Percentiles rank a stretch among this genome's conserved stretches.
Evolutionary conservation across 2,113 vertebrate genomes (phyloP).

Genomic region (Mellivora capensis): DNA sequence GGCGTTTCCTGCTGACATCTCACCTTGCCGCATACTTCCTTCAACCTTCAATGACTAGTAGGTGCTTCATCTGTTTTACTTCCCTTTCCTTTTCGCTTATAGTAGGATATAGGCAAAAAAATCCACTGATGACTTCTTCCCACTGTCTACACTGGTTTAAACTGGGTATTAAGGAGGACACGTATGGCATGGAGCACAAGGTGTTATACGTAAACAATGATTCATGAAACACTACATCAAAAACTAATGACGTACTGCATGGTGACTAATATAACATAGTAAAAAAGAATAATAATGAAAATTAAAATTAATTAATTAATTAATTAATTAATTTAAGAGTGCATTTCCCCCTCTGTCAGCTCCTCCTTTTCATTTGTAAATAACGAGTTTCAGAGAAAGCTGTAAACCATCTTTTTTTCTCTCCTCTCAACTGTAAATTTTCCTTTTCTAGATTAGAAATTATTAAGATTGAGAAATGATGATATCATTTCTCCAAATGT

Average conservation of each 20-base stretch:
- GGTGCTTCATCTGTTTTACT: not conserved
- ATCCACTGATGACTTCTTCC: not conserved
- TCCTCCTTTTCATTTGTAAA: not conserved
- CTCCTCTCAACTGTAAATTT: constrained; percentile 12
- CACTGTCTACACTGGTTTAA: not conserved
- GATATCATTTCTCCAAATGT: not conserved
- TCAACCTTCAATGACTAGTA: not conserved
- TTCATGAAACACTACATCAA: too few species aligned
- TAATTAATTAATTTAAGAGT: not conserved
- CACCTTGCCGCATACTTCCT: not conserved
- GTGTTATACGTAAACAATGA: too few species aligned
- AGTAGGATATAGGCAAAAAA: not conserved
- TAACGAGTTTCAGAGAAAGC: constrained; percentile 28
- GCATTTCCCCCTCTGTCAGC: not conserved
- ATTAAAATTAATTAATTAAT: too few species aligned
- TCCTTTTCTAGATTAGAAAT: constrained; percentile 32
- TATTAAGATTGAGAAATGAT: constrained; percentile 8
- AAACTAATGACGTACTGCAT: too few species aligned
- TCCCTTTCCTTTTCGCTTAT: not conserved
- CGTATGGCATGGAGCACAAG: too few species aligned
- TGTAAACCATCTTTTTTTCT: not conserved
- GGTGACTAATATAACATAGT: too few species aligned
- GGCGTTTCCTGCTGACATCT: not conserved
- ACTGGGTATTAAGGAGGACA: too few species aligned
- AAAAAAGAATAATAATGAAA: too few species aligned